A percentile compares a stretch with the other conserved stretches of the same genome.
Evolutionary conservation across 2,113 vertebrate species (phyloP).

Genomic region (Amazona guildingii): DNA sequence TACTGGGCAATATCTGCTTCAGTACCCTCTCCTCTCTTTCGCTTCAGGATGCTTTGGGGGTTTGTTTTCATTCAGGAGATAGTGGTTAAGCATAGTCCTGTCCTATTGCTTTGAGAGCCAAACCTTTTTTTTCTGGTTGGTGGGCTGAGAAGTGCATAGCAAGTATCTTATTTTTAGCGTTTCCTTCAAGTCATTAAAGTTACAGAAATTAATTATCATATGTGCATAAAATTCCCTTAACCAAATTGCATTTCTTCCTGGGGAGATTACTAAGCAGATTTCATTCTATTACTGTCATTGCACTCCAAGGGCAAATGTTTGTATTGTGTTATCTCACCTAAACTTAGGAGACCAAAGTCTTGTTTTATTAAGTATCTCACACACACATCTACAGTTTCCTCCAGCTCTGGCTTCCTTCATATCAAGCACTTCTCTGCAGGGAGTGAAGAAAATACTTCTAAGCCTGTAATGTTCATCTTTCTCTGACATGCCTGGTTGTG

Average conservation of each 20-base stretch:
- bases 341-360: neutral
- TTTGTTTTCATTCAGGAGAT: neutral
- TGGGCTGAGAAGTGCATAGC: constrained; percentile 1
- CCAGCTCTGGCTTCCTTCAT: neutral
- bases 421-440: neutral
- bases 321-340: neutral
- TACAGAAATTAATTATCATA: neutral
- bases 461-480: constrained; percentile 8
- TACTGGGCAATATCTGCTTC: neutral
- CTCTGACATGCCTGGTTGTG: neutral
- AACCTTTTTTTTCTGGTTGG: neutral
- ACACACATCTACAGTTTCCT: neutral
- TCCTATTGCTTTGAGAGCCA: neutral
- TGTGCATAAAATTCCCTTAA: neutral
- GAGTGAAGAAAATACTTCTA: constrained; percentile 9
- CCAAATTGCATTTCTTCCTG: neutral
- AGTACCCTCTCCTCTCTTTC: neutral
- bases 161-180: constrained; percentile 31
- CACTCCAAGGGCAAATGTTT: neutral
- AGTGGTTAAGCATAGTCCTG: neutral
- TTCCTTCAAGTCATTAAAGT: neutral
- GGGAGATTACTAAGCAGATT: neutral
- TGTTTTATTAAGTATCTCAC: neutral
- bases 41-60: neutral
- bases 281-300: neutral